Evolutionary conservation across 2,888 invertebrate genomes (phyloP).

Genomic region (Steinernema hermaphroditum): DNA sequence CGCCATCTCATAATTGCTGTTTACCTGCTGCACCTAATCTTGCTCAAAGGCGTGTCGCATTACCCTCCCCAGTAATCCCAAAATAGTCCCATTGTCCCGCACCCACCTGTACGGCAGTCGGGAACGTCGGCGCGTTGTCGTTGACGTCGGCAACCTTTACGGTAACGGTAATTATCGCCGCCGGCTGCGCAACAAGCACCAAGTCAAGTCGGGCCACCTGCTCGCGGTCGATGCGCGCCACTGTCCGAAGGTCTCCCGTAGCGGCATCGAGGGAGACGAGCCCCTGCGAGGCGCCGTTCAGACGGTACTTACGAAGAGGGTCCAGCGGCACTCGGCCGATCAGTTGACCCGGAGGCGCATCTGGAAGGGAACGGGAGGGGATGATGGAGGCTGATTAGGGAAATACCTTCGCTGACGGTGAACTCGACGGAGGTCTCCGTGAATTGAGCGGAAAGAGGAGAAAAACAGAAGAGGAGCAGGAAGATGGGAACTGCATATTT

Average conservation of each 20-base stretch:
- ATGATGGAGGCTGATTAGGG: not conserved
- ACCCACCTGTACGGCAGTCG: conserved; percentile 75
- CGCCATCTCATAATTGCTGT: too few species aligned
- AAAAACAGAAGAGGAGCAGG: conserved; percentile 2
- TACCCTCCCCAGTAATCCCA: too few species aligned
- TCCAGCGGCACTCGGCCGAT: conserved; percentile 14
- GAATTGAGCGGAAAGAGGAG: not conserved
- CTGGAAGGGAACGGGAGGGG: not conserved
- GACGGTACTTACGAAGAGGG: not conserved
- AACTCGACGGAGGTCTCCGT: conserved; percentile 2
- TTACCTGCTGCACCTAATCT: too few species aligned
- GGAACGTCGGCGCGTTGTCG: conserved; percentile 91
- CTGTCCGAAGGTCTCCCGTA: conserved; percentile 27
- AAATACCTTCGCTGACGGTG: not conserved
- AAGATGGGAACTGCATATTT: conserved; percentile 18
- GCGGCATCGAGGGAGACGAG: not conserved
- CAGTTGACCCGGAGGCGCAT: not conserved
- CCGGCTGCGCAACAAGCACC: conserved; percentile 44
- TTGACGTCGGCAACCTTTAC: conserved; percentile 76
- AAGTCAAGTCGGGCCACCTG: conserved; percentile 39
- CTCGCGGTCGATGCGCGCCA: conserved; percentile 41
- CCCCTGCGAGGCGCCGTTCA: conserved; percentile 1
- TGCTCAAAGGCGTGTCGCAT: too few species aligned
- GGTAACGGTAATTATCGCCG: conserved; percentile 44
- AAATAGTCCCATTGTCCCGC: too few species aligned